Evolutionary conservation across 30 jellyfish, hydroid and myxozoan genomes (phyloP).

Genomic region (Hydra vulgaris): DNA sequence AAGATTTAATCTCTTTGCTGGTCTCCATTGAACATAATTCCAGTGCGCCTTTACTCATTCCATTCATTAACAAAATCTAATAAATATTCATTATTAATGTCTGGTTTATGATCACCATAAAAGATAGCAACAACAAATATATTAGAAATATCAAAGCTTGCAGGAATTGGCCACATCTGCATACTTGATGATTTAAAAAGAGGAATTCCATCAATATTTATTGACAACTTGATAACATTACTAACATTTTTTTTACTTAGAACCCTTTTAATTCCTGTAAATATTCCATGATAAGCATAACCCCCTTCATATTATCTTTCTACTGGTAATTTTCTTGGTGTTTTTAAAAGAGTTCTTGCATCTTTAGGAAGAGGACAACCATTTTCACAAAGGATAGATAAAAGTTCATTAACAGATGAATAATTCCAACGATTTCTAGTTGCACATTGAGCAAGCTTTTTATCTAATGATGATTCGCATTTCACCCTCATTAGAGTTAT

Average conservation of each 20-base stretch:
- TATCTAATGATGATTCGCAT: not conserved
- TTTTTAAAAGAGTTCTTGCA: not conserved
- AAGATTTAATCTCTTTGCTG: not conserved
- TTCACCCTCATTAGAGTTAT: not conserved
- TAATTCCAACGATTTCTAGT: not conserved
- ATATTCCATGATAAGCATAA: not conserved
- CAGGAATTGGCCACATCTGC: constrained; percentile 4
- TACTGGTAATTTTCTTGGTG: constrained; percentile 1
- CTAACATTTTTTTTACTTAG: not conserved
- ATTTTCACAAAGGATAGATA: not conserved
- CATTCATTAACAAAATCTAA: not conserved
- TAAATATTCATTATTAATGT: not conserved
- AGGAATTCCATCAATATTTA: not conserved
- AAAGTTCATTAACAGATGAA: not conserved
- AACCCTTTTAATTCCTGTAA: not conserved
- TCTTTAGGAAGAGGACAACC: not conserved
- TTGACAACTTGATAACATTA: not conserved
- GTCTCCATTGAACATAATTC: not conserved
- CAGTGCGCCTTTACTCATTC: not conserved
- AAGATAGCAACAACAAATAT: not conserved
- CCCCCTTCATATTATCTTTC: not conserved
- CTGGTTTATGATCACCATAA: not conserved
- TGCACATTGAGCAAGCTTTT: not conserved
- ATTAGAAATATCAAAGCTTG: not conserved
- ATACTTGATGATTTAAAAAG: not conserved